Conservation (phyloP, 2,113 vertebrate species). For the Neogale vison region DNA sequence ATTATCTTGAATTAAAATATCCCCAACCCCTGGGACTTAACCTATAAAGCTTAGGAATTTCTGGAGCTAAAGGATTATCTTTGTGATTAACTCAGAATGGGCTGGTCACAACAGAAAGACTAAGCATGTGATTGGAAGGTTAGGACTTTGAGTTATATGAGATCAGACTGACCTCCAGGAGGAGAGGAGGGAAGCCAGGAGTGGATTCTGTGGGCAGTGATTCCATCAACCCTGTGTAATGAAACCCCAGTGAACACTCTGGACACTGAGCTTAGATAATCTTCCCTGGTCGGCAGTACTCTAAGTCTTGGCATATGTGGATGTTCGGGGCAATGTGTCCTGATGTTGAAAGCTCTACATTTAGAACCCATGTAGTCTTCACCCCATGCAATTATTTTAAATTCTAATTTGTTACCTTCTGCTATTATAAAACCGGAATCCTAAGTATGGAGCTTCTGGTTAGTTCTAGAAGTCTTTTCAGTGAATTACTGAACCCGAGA, state of each 20-base stretch:
- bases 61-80: background rate
- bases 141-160: background rate
- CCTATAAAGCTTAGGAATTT: background rate
- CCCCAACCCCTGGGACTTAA: background rate
- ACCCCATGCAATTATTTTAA: background rate
- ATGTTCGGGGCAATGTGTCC: background rate
- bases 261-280: background rate
- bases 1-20: background rate
- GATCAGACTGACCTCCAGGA: background rate
- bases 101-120: background rate
- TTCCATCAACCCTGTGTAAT: background rate
- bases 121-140: background rate
- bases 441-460: background rate
- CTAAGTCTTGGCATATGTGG: background rate
- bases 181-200: background rate
- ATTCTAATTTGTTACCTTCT: background rate
- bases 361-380: background rate
- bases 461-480: background rate
- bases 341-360: background rate
- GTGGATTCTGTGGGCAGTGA: background rate
- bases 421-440: background rate
- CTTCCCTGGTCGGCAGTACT: background rate
- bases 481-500: background rate
- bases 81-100: background rate
- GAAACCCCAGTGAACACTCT: background rate